Conservation (phyloP, 1,140 invertebrate species). For the Drosophila carrolli region DNA sequence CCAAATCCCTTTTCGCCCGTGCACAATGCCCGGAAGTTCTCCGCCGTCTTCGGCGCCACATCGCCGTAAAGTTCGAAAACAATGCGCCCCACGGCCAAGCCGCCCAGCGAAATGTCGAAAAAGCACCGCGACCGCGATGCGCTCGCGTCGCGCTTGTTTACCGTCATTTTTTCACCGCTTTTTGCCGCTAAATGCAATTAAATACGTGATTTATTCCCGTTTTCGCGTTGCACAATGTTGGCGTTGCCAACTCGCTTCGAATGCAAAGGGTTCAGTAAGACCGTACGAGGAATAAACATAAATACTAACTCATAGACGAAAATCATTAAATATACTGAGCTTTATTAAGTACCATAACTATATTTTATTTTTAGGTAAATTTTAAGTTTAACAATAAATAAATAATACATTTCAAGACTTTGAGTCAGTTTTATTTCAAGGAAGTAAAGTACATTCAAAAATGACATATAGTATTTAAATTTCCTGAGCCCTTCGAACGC, state of each 20-base stretch:
- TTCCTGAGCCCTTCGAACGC: neutral
- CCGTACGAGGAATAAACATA: neutral
- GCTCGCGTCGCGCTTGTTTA: slow-evolving; percentile 69
- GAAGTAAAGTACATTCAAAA: no score
- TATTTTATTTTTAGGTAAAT: neutral
- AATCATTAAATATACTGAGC: neutral
- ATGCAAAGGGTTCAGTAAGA: neutral
- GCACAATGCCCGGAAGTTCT: slow-evolving; percentile 97
- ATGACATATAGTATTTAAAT: no score
- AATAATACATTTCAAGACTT: no score
- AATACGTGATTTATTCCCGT: slow-evolving; percentile 15
- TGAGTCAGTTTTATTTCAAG: no score
- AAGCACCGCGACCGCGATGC: slow-evolving; percentile 89
- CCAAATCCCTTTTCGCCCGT: slow-evolving; percentile 94
- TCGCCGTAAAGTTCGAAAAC: slow-evolving; percentile 97
- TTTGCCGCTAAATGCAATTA: slow-evolving; percentile 7
- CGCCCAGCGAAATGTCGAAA: slow-evolving; percentile 97
- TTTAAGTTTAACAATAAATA: no score
- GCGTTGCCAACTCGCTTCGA: slow-evolving; percentile 15
- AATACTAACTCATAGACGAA: neutral
- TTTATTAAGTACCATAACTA: no score
- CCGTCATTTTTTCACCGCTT: slow-evolving; percentile 58
- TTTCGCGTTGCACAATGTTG: slow-evolving; percentile 48
- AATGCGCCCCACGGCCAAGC: slow-evolving; percentile 93
- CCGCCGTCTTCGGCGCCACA: slow-evolving; percentile 96